Evolutionary conservation across 2,888 invertebrate genomes (phyloP).

Genomic region (Carterocephalus palaemon): DNA sequence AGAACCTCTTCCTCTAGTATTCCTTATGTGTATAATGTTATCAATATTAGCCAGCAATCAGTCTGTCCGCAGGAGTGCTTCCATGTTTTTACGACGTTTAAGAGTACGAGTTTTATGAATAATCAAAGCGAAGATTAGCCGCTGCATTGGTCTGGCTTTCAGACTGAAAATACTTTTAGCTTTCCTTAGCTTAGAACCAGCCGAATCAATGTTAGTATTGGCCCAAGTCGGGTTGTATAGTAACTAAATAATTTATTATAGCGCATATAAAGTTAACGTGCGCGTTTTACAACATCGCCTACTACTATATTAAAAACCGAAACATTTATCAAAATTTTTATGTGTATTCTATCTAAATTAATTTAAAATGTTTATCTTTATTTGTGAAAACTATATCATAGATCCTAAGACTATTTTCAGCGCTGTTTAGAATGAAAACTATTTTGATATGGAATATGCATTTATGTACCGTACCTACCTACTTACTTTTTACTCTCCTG

Average conservation of each 20-base stretch:
- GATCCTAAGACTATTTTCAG: conserved; percentile 11
- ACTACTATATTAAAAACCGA: conserved; percentile 4
- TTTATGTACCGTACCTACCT: conserved; percentile 5
- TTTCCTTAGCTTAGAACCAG: conserved; percentile 30
- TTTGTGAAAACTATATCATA: not conserved
- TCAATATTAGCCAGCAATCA: conserved; percentile 64
- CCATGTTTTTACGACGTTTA: conserved; percentile 74
- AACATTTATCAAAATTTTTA: conserved; percentile 5
- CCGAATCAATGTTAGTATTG: conserved; percentile 23
- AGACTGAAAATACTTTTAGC: conserved; percentile 61
- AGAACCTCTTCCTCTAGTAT: conserved; percentile 26
- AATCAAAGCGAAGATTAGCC: conserved; percentile 49
- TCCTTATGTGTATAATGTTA: conserved; percentile 26
- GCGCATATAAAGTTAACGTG: conserved; percentile 4
- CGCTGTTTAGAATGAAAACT: conserved; percentile 19
- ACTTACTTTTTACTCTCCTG: not conserved
- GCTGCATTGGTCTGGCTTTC: conserved; percentile 50
- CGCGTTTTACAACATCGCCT: not conserved
- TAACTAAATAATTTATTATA: conserved; percentile 5
- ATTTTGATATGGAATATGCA: conserved; percentile 16
- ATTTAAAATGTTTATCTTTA: too few relatives aligned
- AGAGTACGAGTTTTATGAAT: conserved; percentile 59
- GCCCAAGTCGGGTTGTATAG: conserved; percentile 6
- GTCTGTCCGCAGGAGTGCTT: conserved; percentile 78
- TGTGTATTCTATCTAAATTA: not conserved